phyloP scores from a whole-genome alignment of 2,888 invertebrate species.

The Sesamia inferens region DNA sequence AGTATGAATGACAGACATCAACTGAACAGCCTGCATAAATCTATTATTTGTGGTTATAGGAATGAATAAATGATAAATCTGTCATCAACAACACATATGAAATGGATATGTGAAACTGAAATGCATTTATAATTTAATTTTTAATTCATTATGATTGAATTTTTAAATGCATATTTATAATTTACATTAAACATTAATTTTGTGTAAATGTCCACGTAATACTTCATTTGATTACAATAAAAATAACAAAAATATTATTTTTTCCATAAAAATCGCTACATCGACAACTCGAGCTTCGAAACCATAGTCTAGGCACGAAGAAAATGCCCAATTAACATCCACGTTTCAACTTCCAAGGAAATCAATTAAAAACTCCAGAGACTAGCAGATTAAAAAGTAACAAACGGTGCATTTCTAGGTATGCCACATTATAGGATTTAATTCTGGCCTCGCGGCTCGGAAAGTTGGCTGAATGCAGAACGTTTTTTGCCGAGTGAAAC shows the following conservation, averaged over 20 bases:
- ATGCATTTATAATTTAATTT: not conserved
- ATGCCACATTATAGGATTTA: constrained; percentile 64
- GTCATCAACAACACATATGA: constrained; percentile 36
- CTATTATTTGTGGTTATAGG: constrained; percentile 24
- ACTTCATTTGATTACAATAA: constrained; percentile 10
- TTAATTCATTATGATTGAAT: not conserved
- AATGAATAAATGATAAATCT: constrained; percentile 45
- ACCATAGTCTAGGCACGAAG: constrained; percentile 39
- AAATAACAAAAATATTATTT: not conserved
- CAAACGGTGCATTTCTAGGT: constrained; percentile 54
- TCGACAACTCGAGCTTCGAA: constrained; percentile 22
- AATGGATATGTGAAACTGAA: constrained; percentile 30
- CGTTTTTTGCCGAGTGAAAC: constrained; percentile 74
- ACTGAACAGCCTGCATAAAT: constrained; percentile 9
- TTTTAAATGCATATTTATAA: constrained; percentile 28
- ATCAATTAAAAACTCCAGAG: constrained; percentile 63
- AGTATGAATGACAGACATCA: constrained; percentile 33
- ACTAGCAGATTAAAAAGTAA: constrained; percentile 59
- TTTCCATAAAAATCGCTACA: not conserved
- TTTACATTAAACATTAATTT: constrained; percentile 13
- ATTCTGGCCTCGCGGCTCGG: constrained; percentile 67
- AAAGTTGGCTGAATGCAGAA: constrained; percentile 67
- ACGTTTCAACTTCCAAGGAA: constrained; percentile 51
- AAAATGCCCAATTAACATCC: constrained; percentile 55
- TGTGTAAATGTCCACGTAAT: not conserved